Evolutionary conservation across 1,140 invertebrate species (phyloP), one percentile per base, ranked within the genome.

Genomic region (Tetraneura akinire): DNA sequence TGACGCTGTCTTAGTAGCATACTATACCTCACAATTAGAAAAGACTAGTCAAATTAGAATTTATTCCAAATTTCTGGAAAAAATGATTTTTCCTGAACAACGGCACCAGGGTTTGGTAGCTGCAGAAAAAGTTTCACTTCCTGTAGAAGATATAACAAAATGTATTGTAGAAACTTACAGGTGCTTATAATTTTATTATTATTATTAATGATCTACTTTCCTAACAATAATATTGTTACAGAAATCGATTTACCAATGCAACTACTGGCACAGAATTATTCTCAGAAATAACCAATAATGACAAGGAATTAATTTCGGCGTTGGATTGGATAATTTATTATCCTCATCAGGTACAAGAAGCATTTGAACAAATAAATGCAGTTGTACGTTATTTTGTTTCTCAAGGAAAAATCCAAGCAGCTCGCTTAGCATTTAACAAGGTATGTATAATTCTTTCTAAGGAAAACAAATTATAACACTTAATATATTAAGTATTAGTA

Each of bases 271-370:
- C 26, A 5, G 51, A 81, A 32, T 23, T 81, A 11, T 80, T 68
- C 37, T 60, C 82, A 10, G 86, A 87, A 81, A 83, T 89, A 5
- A 89, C 88, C 0, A 86, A 88, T 78, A 86, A 89, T 83, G 92
- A 95, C 87, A 82, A 89, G 82, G 86, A 90, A 83, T 91, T 94
- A 86, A 95, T 96, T 70, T 90, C 92, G 70, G 91, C 94, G 3
- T 87, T 98, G 3, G 95, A 97, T 84, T 97, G 95, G 94, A 84
- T 98, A 2, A 89, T 91, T 13, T 93, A 95, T 84, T 91, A 95
- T 85, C 87, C 89, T 8, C 88, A 89, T 60, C 95, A 97, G 85
- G 86, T 92, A 57, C 87, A 90, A 55, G 95, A 97, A 86, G 90
- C 93, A 14, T 84, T 98, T 6, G 91, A 91, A 87, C 91, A 97